Evolutionary conservation across 2,888 invertebrate genomes (phyloP).

Genomic region (Clepsis dumicolana): DNA sequence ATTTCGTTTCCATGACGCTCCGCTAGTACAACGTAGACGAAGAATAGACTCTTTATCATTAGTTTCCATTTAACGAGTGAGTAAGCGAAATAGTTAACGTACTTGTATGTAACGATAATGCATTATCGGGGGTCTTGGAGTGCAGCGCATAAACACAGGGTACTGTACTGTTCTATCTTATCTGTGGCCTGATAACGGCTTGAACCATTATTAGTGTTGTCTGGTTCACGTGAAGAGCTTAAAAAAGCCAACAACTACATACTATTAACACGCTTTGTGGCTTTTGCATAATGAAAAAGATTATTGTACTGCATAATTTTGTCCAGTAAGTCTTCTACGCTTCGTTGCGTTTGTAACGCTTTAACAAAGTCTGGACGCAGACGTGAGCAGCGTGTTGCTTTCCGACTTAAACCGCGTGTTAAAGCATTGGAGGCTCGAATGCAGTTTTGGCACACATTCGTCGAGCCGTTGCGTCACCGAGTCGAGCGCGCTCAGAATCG

Average conservation of each 20-base stretch:
- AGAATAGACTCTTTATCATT: conserved; percentile 56
- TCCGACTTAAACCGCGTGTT: conserved; percentile 48
- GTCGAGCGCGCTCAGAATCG: conserved; percentile 65
- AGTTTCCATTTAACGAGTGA: conserved; percentile 53
- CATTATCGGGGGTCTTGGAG: conserved; percentile 75
- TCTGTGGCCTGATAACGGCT: conserved; percentile 72
- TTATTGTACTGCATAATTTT: conserved; percentile 54
- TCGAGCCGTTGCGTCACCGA: conserved; percentile 70
- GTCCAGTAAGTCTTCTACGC: conserved; percentile 22
- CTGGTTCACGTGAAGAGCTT: conserved; percentile 25
- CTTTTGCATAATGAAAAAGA: conserved; percentile 29
- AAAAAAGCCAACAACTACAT: conserved; percentile 35
- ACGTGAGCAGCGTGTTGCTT: conserved; percentile 18
- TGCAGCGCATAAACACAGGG: conserved; percentile 78
- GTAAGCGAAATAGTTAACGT: conserved; percentile 68
- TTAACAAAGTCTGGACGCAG: conserved; percentile 10
- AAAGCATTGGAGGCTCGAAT: conserved; percentile 67
- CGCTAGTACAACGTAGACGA: conserved; percentile 55
- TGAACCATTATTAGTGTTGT: conserved; percentile 70
- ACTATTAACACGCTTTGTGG: conserved; percentile 21
- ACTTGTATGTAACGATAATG: conserved; percentile 68
- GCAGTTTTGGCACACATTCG: conserved; percentile 85
- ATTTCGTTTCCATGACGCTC: conserved; percentile 23
- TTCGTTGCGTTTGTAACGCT: conserved; percentile 10
- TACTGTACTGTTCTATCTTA: conserved; percentile 75